Evolutionary conservation across 2,113 vertebrate species (phyloP).

Genomic region (Vidua macroura): DNA sequence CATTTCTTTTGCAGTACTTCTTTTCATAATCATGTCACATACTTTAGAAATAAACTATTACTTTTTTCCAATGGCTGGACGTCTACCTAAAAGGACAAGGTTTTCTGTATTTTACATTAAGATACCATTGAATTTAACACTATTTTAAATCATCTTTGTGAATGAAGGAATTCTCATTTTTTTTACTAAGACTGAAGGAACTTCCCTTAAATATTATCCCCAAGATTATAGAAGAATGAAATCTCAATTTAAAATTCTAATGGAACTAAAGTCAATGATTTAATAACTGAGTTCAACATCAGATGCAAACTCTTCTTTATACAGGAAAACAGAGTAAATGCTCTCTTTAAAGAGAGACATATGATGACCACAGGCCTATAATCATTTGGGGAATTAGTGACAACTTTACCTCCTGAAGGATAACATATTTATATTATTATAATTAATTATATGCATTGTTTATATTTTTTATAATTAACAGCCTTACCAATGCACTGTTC

Average conservation of each 20-base stretch:
- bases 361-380: background rate
- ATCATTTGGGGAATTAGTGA: background rate
- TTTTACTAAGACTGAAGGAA: background rate
- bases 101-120: background rate
- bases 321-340: background rate
- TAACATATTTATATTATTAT: background rate
- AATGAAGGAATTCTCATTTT: background rate
- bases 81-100: background rate
- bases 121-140: background rate
- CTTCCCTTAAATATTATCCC: background rate
- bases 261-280: background rate
- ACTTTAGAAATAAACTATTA: background rate
- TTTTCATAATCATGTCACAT: background rate
- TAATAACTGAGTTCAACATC: background rate
- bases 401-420: background rate
- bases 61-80: background rate
- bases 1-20: background rate
- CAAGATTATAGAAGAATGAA: background rate
- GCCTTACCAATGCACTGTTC: background rate
- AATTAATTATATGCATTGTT: background rate
- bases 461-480: background rate
- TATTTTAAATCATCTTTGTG: background rate
- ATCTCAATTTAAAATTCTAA: background rate
- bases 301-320: background rate
- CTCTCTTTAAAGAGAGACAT: background rate